Percentiles rank a stretch among this genome's conserved stretches.
phyloP scores from a whole-genome alignment of 2,888 invertebrate genomes.

The Boloria euphrosyne region DNA sequence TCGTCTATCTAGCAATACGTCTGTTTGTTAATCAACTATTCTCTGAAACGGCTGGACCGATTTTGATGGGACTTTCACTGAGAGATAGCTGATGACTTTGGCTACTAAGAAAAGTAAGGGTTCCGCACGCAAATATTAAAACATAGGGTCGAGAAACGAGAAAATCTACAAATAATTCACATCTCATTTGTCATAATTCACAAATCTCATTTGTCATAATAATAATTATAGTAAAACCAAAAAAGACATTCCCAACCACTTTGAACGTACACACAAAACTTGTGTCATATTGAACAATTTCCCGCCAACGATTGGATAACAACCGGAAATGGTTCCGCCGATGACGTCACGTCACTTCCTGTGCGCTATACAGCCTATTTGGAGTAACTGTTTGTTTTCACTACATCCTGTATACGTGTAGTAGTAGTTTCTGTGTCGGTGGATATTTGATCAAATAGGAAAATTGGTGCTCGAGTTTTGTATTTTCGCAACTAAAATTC shows the following conservation, averaged over 20 bases:
- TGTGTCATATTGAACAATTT: conserved; percentile 51
- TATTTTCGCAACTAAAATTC: conserved; percentile 9
- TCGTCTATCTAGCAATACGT: no score
- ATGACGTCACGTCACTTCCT: conserved; percentile 60
- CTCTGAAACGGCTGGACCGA: no score
- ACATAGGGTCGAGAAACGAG: no score
- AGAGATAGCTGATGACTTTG: no score
- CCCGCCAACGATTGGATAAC: conserved; percentile 64
- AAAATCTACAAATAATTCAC: no score
- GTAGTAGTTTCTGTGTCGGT: conserved; percentile 11
- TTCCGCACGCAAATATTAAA: no score
- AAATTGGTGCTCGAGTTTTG: conserved; percentile 12
- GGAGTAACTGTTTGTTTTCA: conserved; percentile 37
- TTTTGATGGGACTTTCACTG: no score
- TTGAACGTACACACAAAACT: conserved; percentile 24
- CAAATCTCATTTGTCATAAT: background rate
- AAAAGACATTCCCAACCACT: conserved; percentile 20
- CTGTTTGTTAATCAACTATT: no score
- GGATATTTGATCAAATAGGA: conserved; percentile 11
- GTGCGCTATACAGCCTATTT: conserved; percentile 45
- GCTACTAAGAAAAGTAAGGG: no score
- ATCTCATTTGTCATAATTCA: no score
- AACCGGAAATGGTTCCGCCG: conserved; percentile 63
- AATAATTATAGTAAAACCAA: background rate
- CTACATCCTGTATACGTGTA: conserved; percentile 24